Base-by-base conservation (phyloP, 2,888 invertebrate species). In the Trachelus tabidus region DNA sequence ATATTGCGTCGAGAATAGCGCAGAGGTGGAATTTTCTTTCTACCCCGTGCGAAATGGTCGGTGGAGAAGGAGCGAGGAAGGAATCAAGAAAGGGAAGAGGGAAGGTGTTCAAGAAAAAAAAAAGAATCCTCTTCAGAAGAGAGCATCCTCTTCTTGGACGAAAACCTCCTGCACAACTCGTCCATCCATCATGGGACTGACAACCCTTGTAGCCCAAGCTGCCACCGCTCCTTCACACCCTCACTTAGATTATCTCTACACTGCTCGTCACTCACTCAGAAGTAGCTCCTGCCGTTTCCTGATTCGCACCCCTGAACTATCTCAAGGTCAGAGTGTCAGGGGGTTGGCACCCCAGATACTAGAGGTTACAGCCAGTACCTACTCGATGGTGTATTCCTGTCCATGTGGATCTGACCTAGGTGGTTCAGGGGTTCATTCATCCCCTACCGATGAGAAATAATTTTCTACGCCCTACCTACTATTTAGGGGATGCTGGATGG, bases 141-240 rank as follows among this genome's bases (percentile, higher is more conserved):
- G 71, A 31, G 71, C 71, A 71, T 71, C 71, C 71, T 71, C 71
- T 71, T 71, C 71, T 71, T 71, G 33, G 80, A 80, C 79, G 83
- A 83, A 86, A 56, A 56, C 56, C 56, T 56, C 9, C 23, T 85
- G 84, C 87, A 88, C 80, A 75, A 56, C 75, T 78, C 82, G 79
- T 85, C 82, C 87, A 88, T 88, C 86, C 84, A 88, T 88, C 88
- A 88, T 83, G 81, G 68, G 76, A 76, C 85, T 81, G 87, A 87
- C 87, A 85, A 82, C 81, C 79, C 81, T 80, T 79, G 86, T 82
- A 84, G 83, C 81, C 84, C 81, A 80, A 85, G 82, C 84, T 85
- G 86, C 84, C 85, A 83, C 79, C 85, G 84, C 84, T 86, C 85
- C 85, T 88, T 88, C 88, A 84, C 82, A 56, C 77, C 79, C 83